Base-by-base conservation (phyloP, 2,888 invertebrate genomes). In the Pyrgus malvae region DNA sequence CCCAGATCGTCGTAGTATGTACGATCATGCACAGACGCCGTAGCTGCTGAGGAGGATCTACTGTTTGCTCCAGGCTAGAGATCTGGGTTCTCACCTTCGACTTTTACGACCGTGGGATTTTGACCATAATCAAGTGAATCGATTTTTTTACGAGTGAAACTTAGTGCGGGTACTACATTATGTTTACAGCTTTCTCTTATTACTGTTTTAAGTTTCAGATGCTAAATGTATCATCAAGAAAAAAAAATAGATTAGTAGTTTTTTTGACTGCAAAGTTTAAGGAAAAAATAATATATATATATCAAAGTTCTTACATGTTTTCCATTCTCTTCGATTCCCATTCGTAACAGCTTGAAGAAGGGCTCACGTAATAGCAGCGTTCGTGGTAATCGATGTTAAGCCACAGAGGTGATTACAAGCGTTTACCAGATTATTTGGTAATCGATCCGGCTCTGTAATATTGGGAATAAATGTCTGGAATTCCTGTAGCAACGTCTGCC, bases 1-100 rank as follows among this genome's bases (percentile, higher is more conserved):
- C 37, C 56, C 61, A 48, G 64, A 67, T 55, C 63, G 60, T 59
- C 55, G 57, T 69, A 64, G 64, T 76, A 60, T 74, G 79, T 68
- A 64, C 55, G 59, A 68, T 66, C 78, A 76, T 63, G 68, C 68
- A 73, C 78, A 60, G 78, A 70, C 72, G 72, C 73, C 65, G 63
- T 73, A 59, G 86, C 89, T 88, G 88, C 87, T 86, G 81, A 83
- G 84, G 85, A 74, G 76, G 81, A 75, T 88, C 86, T 87, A 86
- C 89, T 69, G 89, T 89, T 87, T 83, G 88, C 89, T 89, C 71
- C 77, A 74, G 89, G 88, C 89, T 83, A 88, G 61, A 65, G 70
- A 70, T 76, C 73, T 78, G 68, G 74, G 74, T 68, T 83, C 78
- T 84, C 83, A 81, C 80, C 81, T 83, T 76, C 69, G 75, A 75